Percentiles rank a stretch among this genome's conserved stretches.
These are phyloP conservation scores for Tridacna crocea DNA, from an alignment of 2,888 invertebrate genomes.

Conservation along the genomic window DNA sequence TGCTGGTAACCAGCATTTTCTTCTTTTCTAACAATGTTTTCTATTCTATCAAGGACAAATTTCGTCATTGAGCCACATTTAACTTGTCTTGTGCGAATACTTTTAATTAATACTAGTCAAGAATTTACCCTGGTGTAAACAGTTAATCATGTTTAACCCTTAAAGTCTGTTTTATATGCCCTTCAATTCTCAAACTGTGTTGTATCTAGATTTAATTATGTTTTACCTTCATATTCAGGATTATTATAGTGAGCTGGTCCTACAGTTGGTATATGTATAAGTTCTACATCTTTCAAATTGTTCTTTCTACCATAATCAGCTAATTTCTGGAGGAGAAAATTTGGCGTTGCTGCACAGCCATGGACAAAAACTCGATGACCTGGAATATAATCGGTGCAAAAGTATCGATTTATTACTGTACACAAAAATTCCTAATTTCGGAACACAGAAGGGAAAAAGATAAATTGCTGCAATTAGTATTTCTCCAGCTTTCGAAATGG, in stretches of 20 bases:
- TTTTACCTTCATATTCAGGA: constrained; percentile 89
- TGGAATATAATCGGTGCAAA: constrained; percentile 84
- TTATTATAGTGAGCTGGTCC: constrained; percentile 89
- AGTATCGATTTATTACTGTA: too few relatives aligned
- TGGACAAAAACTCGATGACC: constrained; percentile 94
- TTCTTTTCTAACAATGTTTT: not conserved
- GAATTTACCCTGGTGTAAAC: too few relatives aligned
- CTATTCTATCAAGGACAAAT: too few relatives aligned
- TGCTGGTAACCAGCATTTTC: not conserved
- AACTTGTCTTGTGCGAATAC: too few relatives aligned
- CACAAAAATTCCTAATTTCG: too few relatives aligned
- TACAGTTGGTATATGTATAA: constrained; percentile 97
- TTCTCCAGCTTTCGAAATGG: too few relatives aligned
- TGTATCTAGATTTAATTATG: not conserved
- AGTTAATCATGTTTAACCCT: too few relatives aligned
- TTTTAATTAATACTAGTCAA: too few relatives aligned
- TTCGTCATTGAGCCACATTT: too few relatives aligned
- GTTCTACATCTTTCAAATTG: constrained; percentile 90
- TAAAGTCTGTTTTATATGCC: too few relatives aligned
- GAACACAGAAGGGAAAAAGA: too few relatives aligned
- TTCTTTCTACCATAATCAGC: constrained; percentile 90
- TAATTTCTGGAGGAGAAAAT: constrained; percentile 92
- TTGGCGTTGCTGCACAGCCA: constrained; percentile 96
- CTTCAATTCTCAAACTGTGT: not conserved
- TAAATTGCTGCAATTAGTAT: too few relatives aligned